A percentile compares a stretch with the other conserved stretches of the same genome.
Conservation (phyloP, 2,888 invertebrate genomes). For the Lamellibrachia columna region DNA sequence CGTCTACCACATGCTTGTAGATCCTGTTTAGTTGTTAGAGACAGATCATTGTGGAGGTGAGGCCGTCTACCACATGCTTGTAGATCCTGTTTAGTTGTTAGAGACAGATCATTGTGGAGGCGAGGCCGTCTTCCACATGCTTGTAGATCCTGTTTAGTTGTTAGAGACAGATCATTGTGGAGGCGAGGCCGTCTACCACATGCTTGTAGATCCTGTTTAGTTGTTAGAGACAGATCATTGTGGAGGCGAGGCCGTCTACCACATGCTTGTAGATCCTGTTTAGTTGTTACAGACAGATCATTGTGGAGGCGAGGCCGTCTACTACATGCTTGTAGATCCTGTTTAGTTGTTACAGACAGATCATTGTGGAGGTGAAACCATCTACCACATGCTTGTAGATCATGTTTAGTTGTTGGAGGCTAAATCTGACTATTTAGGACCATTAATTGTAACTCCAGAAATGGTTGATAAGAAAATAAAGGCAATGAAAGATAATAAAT, state of each 20-base stretch:
- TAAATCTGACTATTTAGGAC: too few species aligned
- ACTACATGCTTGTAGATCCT: background rate
- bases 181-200: background rate
- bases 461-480: too few species aligned
- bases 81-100: conserved; percentile 60
- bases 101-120: conserved; percentile 73
- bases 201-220: background rate
- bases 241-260: too few species aligned
- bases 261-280: background rate
- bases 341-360: too few species aligned
- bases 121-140: background rate
- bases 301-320: too few species aligned
- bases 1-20: background rate
- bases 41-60: conserved; percentile 76
- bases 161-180: background rate
- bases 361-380: too few species aligned
- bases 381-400: too few species aligned
- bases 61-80: background rate
- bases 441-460: too few species aligned
- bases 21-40: conserved; percentile 54
- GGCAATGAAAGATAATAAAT: too few species aligned
- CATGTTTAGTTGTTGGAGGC: too few species aligned
- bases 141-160: background rate
- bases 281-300: background rate
- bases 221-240: background rate